Evolutionary conservation across 2,797 vertebrate species (phyloP).

Genomic region (Lepidocolaptes lacrymiger): DNA sequence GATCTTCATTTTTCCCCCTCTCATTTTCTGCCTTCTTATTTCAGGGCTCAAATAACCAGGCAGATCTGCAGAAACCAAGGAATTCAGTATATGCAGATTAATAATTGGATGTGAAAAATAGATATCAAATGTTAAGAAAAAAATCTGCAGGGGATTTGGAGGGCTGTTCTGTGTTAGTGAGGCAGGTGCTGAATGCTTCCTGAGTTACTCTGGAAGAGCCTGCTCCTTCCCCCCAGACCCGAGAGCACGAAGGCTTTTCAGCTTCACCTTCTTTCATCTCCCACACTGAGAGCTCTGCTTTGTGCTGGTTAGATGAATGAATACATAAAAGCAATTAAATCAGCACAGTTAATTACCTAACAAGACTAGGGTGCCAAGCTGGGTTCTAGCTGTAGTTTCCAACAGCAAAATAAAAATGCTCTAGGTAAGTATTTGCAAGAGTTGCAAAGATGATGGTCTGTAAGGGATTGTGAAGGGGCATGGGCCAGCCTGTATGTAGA

Average conservation of each 20-base stretch:
- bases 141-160: conserved; percentile 4
- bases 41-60: conserved; percentile 25
- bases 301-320: neutral
- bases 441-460: neutral
- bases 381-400: neutral
- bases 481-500: neutral
- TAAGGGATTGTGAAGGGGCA: neutral
- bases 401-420: neutral
- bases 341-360: neutral
- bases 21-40: conserved; percentile 50
- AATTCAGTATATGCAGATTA: conserved; percentile 33
- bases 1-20: conserved; percentile 28
- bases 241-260: neutral
- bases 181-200: conserved; percentile 21
- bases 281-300: neutral
- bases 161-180: neutral
- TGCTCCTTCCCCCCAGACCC: neutral
- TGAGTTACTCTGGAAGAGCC: neutral
- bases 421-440: neutral
- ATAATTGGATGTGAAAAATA: conserved; percentile 48
- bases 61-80: conserved; percentile 23
- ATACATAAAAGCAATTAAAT: neutral
- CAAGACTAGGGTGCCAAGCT: neutral
- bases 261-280: neutral
- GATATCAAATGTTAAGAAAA: neutral